Evolutionary conservation across 2,888 invertebrate species (phyloP).

Genomic region (Lithophane socia): DNA sequence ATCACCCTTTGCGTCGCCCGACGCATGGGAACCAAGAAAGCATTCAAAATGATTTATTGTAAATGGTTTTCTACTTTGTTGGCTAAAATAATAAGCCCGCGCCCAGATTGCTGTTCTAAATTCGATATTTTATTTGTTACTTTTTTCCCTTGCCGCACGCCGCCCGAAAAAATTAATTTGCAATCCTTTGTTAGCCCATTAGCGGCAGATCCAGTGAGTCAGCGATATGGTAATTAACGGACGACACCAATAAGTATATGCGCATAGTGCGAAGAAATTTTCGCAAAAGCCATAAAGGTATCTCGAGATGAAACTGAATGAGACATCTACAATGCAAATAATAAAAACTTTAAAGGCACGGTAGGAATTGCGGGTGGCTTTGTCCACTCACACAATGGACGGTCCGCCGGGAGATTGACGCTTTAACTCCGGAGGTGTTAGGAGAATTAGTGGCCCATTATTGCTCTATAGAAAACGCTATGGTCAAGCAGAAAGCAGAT

Average conservation of each 20-base stretch:
- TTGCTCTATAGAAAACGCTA: constrained; percentile 84
- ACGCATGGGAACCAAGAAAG: constrained; percentile 89
- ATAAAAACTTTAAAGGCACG: constrained; percentile 86
- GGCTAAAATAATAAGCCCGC: constrained; percentile 89
- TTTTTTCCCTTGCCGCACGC: constrained; percentile 81
- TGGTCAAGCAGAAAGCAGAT: constrained; percentile 89
- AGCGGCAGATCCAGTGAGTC: constrained; percentile 74
- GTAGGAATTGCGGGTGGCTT: constrained; percentile 88
- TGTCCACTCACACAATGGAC: constrained; percentile 83
- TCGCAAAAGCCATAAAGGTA: constrained; percentile 71
- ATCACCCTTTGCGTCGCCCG: constrained; percentile 90
- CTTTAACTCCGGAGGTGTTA: constrained; percentile 88
- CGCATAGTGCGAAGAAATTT: constrained; percentile 62
- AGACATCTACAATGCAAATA: constrained; percentile 84
- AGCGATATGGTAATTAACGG: constrained; percentile 75
- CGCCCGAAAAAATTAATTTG: constrained; percentile 83
- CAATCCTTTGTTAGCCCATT: constrained; percentile 79
- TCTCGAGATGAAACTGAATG: constrained; percentile 81
- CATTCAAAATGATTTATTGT: constrained; percentile 91
- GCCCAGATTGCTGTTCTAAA: constrained; percentile 87
- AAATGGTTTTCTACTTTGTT: constrained; percentile 91
- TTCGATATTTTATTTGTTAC: constrained; percentile 86
- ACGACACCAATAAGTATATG: constrained; percentile 43
- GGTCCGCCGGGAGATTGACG: constrained; percentile 83
- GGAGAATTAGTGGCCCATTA: constrained; percentile 90